Evolutionary conservation across 2,888 invertebrate species (phyloP).

Genomic region (Molorchus minor): DNA sequence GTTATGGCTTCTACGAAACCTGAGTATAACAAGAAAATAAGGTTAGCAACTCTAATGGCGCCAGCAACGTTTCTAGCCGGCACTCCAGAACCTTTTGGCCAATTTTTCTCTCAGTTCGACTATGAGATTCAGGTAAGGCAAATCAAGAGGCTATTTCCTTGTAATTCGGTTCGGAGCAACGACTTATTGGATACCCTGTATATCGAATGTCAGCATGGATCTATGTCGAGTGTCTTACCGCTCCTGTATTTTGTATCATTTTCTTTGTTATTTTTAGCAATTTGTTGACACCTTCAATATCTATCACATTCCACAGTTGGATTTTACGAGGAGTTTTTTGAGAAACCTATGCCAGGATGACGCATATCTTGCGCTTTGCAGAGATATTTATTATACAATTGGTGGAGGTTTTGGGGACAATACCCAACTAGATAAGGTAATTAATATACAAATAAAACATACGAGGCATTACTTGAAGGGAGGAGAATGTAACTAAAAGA

Average conservation of each 20-base stretch:
- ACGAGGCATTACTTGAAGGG: neutral
- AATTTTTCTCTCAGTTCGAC: neutral
- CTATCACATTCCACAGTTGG: constrained; percentile 13
- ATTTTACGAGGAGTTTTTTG: constrained; percentile 14
- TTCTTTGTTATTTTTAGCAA: constrained; percentile 2
- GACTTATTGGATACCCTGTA: no score
- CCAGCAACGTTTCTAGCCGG: constrained; percentile 56
- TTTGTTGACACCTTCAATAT: neutral
- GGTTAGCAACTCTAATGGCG: constrained; percentile 71
- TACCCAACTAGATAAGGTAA: constrained; percentile 17
- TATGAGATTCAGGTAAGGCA: neutral
- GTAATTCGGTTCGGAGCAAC: no score
- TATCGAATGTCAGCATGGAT: no score
- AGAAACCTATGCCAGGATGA: constrained; percentile 3
- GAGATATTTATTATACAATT: constrained; percentile 6
- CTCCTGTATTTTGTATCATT: no score
- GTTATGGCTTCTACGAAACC: constrained; percentile 70
- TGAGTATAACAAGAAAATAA: constrained; percentile 70
- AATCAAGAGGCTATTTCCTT: no score
- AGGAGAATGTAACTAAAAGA: no score
- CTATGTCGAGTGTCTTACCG: no score
- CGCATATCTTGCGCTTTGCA: constrained; percentile 1
- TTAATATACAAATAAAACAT: neutral
- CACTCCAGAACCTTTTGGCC: constrained; percentile 7
- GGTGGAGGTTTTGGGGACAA: constrained; percentile 15